Evolutionary conservation across 1,140 invertebrate species (phyloP), one percentile per base, ranked within the genome.

Genomic region (Pomphorhynchus laevis): DNA sequence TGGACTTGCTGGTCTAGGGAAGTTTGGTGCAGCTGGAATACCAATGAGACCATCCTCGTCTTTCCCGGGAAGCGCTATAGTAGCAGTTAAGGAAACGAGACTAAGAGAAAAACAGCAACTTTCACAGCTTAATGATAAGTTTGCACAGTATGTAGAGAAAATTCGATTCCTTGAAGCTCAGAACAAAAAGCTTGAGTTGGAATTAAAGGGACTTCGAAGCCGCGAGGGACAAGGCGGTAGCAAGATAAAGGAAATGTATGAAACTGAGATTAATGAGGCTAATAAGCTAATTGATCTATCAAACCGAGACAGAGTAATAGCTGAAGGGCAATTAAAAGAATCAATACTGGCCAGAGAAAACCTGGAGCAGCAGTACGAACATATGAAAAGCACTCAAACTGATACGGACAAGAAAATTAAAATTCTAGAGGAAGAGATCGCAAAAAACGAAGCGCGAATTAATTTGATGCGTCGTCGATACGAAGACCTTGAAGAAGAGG

Each of bases 141-240:
- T 62, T 40, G 61, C 59, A 40, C 49, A 46, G 44, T 62, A 63
- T 49, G 63, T 62, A 45, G 61, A 62, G 43, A 50, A 62, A 14
- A 14, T 59, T 18, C 52, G 61, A 33, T 62, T 60, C 45, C 49
- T 63, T n/a, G 61, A 62, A 42, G 61, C 61, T 16, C 56, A 59
- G 44, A 58, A 57, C 47, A 50, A 55, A 38, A 59, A 60, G 41
- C 46, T 62, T 20, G 57, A 52, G 27, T 49, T 51, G 8, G 59
- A 62, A 45, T 45, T 61, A 37, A 53, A 59, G 31, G 48, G 49
- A 25, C 46, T 62, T 29, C 54, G 51, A 38, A 49, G 49, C 18
- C 53, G 57, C 47, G 61, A 53, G 54, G 61, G 61, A 14, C 54
- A 57, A 43, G 60, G 60, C 47, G 55, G 57, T 3, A 47, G 43